Base-by-base conservation (phyloP, 2,888 invertebrate species). In the Gymnoscelis rufifasciata region DNA sequence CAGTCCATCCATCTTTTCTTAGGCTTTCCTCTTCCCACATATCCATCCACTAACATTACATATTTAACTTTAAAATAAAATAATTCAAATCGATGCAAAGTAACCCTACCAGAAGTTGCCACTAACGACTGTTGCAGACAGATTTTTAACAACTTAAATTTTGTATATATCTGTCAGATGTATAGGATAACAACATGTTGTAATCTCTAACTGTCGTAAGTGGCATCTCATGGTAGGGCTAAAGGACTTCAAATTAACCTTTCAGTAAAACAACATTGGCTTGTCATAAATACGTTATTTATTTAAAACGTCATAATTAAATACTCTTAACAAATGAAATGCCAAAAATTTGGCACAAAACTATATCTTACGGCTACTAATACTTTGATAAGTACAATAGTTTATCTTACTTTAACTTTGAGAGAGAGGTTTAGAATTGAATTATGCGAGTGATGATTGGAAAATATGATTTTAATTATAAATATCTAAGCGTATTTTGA, bases 231-330 rank as follows among this genome's bases (percentile, higher is more conserved):
- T n/a, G n/a, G n/a, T n/a, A n/a, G n/a, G n/a, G n/a, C n/a, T n/a
- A n/a, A 8, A 1, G 12, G 13, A 8, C 13, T 7, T 33, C 2
- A 10, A 0, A 12, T 33, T 15, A 13, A 0, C 3, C 19, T 3
- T 19, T 19, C 39, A 57, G 44, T 47, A 38, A 61, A 58, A 54
- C 49, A 37, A 47, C 70, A 48, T 54, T 68, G 69, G 76, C 79
- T 78, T 77, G 71, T 82, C 86, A 83, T 83, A 86, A 84, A 86
- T 87, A 83, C 71, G 72, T 83, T 70, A 74, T 78, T 78, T 83
- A 83, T 81, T 84, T 81, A 81, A 83, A 84, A 83, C 83, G 72
- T 78, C 69, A 74, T 81, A 66, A 65, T 74, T 78, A 73, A 80
- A 75, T 82, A 78, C 60, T 71, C 64, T 74, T 76, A 74, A 66